Evolutionary conservation across 2,113 vertebrate genomes (phyloP).

Genomic region (Hucho hucho): DNA sequence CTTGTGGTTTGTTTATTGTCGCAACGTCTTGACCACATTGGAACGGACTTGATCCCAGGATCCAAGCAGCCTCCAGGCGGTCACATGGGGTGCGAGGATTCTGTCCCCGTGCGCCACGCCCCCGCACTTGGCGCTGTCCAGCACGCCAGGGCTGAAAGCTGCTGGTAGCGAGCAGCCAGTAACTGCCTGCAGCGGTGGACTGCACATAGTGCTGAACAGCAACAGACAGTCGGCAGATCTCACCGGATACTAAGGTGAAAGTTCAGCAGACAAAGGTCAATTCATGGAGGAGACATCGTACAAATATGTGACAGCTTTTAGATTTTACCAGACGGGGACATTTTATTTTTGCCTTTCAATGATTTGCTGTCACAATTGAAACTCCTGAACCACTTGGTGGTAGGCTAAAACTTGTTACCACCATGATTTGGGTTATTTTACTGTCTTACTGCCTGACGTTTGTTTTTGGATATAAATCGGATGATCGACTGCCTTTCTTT

Average conservation of each 20-base stretch:
- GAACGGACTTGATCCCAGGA: too few species aligned
- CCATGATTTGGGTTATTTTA: slow-evolving; percentile 71
- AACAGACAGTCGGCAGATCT: slow-evolving; percentile 32
- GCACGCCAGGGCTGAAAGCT: slow-evolving; percentile 64
- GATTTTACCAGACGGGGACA: background rate
- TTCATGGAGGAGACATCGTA: slow-evolving; percentile 43
- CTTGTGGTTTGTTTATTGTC: background rate
- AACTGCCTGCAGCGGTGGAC: slow-evolving; percentile 57
- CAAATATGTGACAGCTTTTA: slow-evolving; percentile 30
- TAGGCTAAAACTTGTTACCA: slow-evolving; percentile 53
- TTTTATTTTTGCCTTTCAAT: slow-evolving; percentile 15
- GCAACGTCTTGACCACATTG: background rate
- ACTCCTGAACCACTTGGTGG: slow-evolving; percentile 37
- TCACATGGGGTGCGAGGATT: slow-evolving; percentile 47
- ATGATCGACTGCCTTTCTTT: slow-evolving; percentile 71
- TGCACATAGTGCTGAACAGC: slow-evolving; percentile 43
- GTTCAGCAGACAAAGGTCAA: slow-evolving; percentile 40
- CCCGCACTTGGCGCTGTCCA: slow-evolving; percentile 75
- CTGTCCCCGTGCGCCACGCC: slow-evolving; percentile 62
- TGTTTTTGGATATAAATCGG: slow-evolving; percentile 60
- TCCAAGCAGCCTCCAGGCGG: background rate
- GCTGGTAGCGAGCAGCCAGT: slow-evolving; percentile 42
- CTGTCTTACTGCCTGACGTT: slow-evolving; percentile 63
- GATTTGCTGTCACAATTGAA: slow-evolving; percentile 28
- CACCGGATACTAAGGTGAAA: slow-evolving; percentile 32